Base-by-base conservation (phyloP, 2,113 vertebrate species). In the Spea multiplicata region DNA sequence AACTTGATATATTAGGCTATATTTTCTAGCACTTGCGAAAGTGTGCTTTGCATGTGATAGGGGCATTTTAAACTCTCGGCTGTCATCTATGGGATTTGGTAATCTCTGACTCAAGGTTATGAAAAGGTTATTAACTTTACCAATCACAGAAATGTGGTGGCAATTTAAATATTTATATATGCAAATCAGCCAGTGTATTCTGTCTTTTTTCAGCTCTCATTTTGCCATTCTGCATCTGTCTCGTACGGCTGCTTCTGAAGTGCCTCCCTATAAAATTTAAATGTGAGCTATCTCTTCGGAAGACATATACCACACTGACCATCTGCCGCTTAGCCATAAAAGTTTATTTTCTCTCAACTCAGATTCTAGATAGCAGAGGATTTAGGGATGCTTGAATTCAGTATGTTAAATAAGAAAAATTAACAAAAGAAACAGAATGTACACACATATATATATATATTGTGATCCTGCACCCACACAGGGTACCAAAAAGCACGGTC, bases 161-260 rank as follows among this genome's bases (percentile, higher is more conserved):
- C 78, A 80, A 80, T 73, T 80, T 73, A 80, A 80, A 80, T 80
- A 80, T 80, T 80, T 80, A 80, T 80, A 80, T 30, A 80, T 80
- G 78, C 78, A 80, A 80, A 80, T 80, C 62, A 80, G 71, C 44
- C 8, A 80, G 65, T 68, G 65, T 49, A 74, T 80, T 80, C 65
- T 74, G 50, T 80, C 71, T 80, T 80, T 80, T 78, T 80, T 80
- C 68, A 67, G 71, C 71, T 80, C 78, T 74, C 64, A 74, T 80
- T 80, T 80, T 80, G 78, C 78, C 78, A 80, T 80, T 80, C 71
- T 80, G 71, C 78, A 80, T 80, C 71, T 80, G 78, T 80, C 78
- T 80, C 78, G 65, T 80, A 80, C 65, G 78, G 69, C 71, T 80
- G 78, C 71, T 80, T 80, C 71, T 80, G 71, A 74, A 80, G 78